Evolutionary conservation across 2,797 vertebrate species (phyloP).

Genomic region (Ceyx erithaca): DNA sequence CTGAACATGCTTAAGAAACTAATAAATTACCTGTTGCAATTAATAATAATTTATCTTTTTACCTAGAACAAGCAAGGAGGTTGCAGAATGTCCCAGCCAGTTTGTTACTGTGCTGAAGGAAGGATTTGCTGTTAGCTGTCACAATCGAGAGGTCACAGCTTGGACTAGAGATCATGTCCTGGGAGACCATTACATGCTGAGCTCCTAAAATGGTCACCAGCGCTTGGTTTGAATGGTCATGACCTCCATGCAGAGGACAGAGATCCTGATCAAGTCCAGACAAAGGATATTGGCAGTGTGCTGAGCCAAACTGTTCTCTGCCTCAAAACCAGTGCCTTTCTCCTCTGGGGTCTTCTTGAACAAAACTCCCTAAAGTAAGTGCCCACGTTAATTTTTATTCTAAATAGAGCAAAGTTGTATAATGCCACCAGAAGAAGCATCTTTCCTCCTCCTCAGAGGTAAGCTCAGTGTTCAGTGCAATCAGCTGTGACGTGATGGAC

Average conservation of each 20-base stretch:
- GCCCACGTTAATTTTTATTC: background rate
- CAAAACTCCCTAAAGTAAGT: background rate
- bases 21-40: background rate
- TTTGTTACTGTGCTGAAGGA: background rate
- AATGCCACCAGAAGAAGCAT: background rate
- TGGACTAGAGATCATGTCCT: background rate
- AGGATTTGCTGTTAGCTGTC: background rate
- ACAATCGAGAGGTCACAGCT: background rate
- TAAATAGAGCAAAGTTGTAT: background rate
- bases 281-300: background rate
- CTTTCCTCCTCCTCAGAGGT: background rate
- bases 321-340: background rate
- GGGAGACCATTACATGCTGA: background rate
- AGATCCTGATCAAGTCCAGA: background rate
- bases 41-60: background rate
- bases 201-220: background rate
- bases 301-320: background rate
- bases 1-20: background rate
- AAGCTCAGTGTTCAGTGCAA: background rate
- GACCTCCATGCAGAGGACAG: accelerated
- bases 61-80: background rate
- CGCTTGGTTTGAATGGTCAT: background rate
- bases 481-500: background rate
- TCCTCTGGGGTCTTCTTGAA: background rate
- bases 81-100: background rate